Conservation (phyloP, 2,113 vertebrate genomes). For the Alectura lathami region DNA sequence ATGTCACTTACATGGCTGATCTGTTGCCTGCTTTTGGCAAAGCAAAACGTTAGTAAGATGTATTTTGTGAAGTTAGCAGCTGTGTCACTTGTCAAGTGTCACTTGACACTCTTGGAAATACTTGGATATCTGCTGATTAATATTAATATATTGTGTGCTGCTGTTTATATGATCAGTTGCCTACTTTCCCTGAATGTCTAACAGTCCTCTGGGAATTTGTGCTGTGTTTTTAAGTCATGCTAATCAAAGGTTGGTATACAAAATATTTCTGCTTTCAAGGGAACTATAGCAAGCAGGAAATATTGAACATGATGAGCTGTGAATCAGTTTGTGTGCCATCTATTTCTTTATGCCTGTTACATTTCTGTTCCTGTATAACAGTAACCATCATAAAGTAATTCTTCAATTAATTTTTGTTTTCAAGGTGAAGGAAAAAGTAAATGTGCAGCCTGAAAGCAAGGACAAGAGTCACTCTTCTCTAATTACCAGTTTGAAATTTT, state of each 20-base stretch:
- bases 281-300: background rate
- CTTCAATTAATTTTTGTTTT: constrained; percentile 39
- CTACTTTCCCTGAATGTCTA: constrained; percentile 1
- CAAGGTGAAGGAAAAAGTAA: background rate
- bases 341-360: background rate
- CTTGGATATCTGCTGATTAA: constrained; percentile 31
- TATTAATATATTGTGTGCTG: constrained; percentile 20
- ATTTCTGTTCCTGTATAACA: background rate
- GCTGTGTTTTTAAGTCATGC: background rate
- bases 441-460: background rate
- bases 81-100: background rate
- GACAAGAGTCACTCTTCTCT: background rate
- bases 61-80: background rate
- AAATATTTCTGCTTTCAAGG: constrained; percentile 29
- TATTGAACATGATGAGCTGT: background rate
- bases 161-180: background rate
- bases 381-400: background rate
- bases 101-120: constrained; percentile 1
- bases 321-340: background rate
- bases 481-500: constrained; percentile 12
- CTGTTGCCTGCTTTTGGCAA: background rate
- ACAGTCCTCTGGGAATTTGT: constrained; percentile 15
- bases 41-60: background rate
- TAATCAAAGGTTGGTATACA: constrained; percentile 31
- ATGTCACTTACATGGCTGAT: background rate